Evolutionary conservation across 2,888 invertebrate genomes (phyloP), one percentile per base, ranked within the genome.

Genomic region (Tethea ocularis): DNA sequence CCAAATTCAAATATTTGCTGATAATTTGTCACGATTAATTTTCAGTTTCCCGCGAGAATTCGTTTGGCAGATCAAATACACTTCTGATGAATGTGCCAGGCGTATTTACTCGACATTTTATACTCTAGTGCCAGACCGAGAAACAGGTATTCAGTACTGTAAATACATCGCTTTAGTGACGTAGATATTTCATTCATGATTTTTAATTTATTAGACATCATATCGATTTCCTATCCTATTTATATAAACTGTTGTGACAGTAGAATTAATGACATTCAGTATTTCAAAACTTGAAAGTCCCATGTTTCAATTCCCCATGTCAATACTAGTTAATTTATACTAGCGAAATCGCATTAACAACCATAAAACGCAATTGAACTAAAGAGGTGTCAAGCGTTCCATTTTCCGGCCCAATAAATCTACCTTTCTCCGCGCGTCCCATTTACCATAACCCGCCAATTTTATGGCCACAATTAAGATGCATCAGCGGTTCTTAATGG

Each of bases 1-100:
- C 73, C 72, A 74, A 68, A 52, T 57, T 52, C 38, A 56, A 58
- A 51, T 13, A n/a, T 46, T 46, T 46, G 46, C 46, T 20, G 17
- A 46, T 20, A 46, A 46, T 20, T 46, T 20, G 46, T 20, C 26
- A 10, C 22, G 20, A 29, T 29, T 20, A 33, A 36, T 33, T 36
- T 54, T 54, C 20, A 29, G 13, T 26, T 33, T 20, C 54, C 13
- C 54, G 15, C 26, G 33, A 17, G 54, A 36, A 54, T 54, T 54
- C 33, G 54, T 54, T 17, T 29, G 24, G 17, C 53, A 29, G 53
- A 53, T 54, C 33, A 53, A 53, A 8, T 29, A 17, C 53, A 10
- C 17, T 20, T 33, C 36, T 54, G 54, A 54, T 15, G 15, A 24
- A 52, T 24, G 22, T 54, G 54, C 36, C 54, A 33, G 54, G 10